Evolutionary conservation across 2,113 vertebrate species (phyloP).

Genomic region (Colistium nudipinnis): DNA sequence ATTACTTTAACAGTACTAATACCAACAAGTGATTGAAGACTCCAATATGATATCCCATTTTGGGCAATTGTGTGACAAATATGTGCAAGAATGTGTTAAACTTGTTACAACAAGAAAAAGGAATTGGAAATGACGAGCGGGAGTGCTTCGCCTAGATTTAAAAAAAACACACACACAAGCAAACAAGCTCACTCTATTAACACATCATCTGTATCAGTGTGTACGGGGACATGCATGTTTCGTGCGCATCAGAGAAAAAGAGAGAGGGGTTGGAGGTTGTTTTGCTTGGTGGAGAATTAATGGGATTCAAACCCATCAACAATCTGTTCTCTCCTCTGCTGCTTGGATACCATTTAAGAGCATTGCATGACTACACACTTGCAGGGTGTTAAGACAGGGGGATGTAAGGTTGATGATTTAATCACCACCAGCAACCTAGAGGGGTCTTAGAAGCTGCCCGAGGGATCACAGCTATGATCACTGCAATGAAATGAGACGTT

Average conservation of each 20-base stretch:
- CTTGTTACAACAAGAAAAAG: not conserved
- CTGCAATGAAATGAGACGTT: too few relatives aligned
- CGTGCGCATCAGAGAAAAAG: constrained; percentile 1
- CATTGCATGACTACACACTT: not conserved
- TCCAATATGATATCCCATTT: not conserved
- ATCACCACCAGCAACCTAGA: not conserved
- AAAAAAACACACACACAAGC: constrained; percentile 2
- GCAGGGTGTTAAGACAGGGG: not conserved
- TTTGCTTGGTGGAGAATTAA: constrained; percentile 10
- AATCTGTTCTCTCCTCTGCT: not conserved
- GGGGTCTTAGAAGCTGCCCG: not conserved
- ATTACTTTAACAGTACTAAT: not conserved
- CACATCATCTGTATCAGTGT: not conserved
- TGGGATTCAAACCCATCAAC: constrained; percentile 7
- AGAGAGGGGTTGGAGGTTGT: not conserved
- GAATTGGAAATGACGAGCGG: not conserved
- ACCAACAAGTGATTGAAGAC: too few relatives aligned
- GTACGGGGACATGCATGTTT: constrained; percentile 19
- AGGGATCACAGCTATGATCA: not conserved
- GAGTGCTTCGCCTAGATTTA: not conserved
- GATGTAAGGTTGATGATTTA: not conserved
- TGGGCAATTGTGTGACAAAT: not conserved
- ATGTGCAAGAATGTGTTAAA: not conserved
- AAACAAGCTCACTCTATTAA: constrained; percentile 1
- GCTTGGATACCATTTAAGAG: not conserved